Conservation (phyloP, 2,113 vertebrate species). For the Atrichornis clamosus region DNA sequence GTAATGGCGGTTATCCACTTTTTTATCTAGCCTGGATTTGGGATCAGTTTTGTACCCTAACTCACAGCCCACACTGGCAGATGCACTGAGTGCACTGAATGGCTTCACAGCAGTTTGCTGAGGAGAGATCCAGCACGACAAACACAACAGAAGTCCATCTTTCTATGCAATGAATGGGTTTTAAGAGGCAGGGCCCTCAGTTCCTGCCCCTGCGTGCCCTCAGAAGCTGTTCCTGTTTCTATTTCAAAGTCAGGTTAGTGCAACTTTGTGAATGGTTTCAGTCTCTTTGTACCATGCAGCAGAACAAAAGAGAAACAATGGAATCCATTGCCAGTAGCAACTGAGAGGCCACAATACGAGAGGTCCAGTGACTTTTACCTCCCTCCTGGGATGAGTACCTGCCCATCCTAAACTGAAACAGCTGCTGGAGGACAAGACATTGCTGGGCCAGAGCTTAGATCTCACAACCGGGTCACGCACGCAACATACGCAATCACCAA, state of each 20-base stretch:
- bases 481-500: background rate
- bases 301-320: background rate
- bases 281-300: background rate
- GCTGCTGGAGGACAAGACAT: background rate
- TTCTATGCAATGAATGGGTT: background rate
- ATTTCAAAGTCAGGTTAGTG: background rate
- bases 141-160: background rate
- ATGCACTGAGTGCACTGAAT: background rate
- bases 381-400: background rate
- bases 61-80: background rate
- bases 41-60: background rate
- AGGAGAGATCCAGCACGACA: background rate
- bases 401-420: background rate
- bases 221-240: background rate
- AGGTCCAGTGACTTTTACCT: background rate
- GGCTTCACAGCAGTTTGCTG: background rate
- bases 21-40: background rate
- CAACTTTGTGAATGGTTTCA: background rate
- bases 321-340: background rate
- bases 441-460: background rate
- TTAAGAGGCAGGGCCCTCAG: background rate
- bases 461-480: background rate
- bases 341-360: background rate
- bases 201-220: background rate
- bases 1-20: background rate